Evolutionary conservation across 2,797 vertebrate species (phyloP).

Genomic region (Limnodromus scolopaceus): DNA sequence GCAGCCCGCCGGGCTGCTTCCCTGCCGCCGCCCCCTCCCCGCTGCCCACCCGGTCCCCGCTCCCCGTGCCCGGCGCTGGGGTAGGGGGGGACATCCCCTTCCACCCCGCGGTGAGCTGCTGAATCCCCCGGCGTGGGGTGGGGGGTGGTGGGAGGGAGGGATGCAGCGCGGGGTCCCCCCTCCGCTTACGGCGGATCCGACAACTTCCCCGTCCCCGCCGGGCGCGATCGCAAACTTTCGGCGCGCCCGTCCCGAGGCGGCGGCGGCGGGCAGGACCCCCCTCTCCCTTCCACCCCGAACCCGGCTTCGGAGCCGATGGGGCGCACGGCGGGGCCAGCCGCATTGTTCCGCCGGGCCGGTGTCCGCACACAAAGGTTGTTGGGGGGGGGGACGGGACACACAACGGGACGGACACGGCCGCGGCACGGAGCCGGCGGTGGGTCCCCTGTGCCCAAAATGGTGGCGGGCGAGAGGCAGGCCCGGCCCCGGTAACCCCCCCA

Average conservation of each 20-base stretch:
- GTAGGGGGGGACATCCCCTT: neutral
- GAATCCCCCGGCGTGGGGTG: neutral
- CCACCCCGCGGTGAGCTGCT: neutral
- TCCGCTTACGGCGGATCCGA: neutral
- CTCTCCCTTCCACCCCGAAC: neutral
- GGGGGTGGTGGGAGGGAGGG: too few species aligned
- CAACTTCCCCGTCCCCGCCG: neutral
- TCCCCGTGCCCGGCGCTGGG: neutral
- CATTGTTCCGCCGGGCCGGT: constrained; percentile 40
- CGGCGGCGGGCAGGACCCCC: neutral
- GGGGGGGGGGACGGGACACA: neutral
- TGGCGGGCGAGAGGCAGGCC: constrained; percentile 53
- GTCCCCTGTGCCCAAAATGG: constrained; percentile 72
- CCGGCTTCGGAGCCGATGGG: neutral
- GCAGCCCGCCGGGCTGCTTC: neutral
- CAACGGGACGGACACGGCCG: neutral
- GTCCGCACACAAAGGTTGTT: constrained; percentile 55
- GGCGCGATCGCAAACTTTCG: constrained; percentile 11
- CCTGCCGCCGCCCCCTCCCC: neutral
- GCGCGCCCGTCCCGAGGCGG: neutral
- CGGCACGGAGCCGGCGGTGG: neutral
- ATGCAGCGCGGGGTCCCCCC: neutral
- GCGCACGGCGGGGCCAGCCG: neutral
- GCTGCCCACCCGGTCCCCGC: neutral
- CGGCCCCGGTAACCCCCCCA: neutral